Conservation (phyloP, 2,888 invertebrate species). For the Eupithecia subfuscata region DNA sequence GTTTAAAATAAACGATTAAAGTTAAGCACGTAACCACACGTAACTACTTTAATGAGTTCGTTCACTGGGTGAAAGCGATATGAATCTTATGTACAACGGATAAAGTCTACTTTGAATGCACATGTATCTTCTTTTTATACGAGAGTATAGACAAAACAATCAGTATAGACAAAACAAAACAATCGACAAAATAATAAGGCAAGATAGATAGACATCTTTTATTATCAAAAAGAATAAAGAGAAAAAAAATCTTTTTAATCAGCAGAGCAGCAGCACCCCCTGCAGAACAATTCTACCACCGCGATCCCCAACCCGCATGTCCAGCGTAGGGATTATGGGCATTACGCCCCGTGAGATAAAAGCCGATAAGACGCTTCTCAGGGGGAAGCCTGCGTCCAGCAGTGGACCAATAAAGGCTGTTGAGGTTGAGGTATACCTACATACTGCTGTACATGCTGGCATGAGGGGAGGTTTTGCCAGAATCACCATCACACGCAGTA, state of each 20-base stretch:
- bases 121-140: neutral
- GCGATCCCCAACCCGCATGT: too few species aligned
- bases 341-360: too few species aligned
- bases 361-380: too few species aligned
- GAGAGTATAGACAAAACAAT: neutral
- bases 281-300: too few species aligned
- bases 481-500: neutral
- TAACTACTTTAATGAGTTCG: constrained; percentile 51
- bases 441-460: neutral
- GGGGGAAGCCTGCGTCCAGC: too few species aligned
- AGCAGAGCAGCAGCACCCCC: too few species aligned
- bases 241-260: too few species aligned
- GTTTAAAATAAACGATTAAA: constrained; percentile 39
- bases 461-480: neutral
- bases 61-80: constrained; percentile 48
- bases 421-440: too few species aligned
- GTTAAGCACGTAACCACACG: constrained; percentile 39
- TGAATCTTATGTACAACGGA: constrained; percentile 30
- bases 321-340: too few species aligned
- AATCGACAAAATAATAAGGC: neutral
- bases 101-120: neutral
- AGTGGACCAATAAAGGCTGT: too few species aligned
- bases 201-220: neutral
- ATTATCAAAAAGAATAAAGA: too few species aligned
- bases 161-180: neutral